A percentile compares a stretch with the other conserved stretches of the same genome.
Evolutionary conservation across 1,140 invertebrate species (phyloP).

Genomic region (Harlomillsia oculata): DNA sequence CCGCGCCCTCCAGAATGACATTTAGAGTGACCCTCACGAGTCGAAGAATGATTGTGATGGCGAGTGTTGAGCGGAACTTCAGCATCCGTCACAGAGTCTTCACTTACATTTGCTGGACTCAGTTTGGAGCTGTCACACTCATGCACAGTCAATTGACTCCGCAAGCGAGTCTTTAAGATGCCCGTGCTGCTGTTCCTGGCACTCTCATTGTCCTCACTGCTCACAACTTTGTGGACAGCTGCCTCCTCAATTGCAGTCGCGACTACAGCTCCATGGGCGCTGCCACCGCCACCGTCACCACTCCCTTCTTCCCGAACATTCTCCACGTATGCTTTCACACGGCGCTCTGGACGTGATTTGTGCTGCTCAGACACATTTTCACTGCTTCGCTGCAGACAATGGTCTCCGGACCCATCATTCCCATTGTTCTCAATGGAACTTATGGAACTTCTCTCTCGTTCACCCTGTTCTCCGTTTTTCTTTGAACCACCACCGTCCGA

Average conservation of each 20-base stretch:
- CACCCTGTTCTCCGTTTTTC: slow-evolving; percentile 19
- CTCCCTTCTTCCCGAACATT: background rate
- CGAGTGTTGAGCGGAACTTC: slow-evolving; percentile 24
- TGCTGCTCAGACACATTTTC: slow-evolving; percentile 6
- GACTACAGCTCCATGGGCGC: background rate
- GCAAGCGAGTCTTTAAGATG: slow-evolving; percentile 13
- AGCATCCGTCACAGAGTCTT: slow-evolving; percentile 54
- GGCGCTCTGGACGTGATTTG: background rate
- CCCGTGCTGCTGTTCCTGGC: slow-evolving; percentile 26
- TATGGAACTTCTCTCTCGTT: slow-evolving; percentile 30
- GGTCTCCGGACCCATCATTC: slow-evolving; percentile 30
- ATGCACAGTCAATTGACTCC: slow-evolving; percentile 28
- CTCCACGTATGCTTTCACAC: background rate
- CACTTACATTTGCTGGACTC: slow-evolving; percentile 49
- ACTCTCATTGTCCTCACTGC: slow-evolving; percentile 20
- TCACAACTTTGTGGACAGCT: no score
- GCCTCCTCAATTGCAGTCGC: background rate
- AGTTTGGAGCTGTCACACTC: slow-evolving; percentile 44
- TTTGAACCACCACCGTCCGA: slow-evolving; percentile 25
- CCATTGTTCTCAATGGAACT: slow-evolving; percentile 34
- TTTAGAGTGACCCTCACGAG: slow-evolving; percentile 26
- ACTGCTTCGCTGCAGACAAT: slow-evolving; percentile 15
- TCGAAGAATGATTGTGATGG: slow-evolving; percentile 14
- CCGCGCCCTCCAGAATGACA: slow-evolving; percentile 39
- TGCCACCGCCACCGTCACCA: background rate